Evolutionary conservation across 2,797 vertebrate species (phyloP).

Genomic region (Forpus xanthops): DNA sequence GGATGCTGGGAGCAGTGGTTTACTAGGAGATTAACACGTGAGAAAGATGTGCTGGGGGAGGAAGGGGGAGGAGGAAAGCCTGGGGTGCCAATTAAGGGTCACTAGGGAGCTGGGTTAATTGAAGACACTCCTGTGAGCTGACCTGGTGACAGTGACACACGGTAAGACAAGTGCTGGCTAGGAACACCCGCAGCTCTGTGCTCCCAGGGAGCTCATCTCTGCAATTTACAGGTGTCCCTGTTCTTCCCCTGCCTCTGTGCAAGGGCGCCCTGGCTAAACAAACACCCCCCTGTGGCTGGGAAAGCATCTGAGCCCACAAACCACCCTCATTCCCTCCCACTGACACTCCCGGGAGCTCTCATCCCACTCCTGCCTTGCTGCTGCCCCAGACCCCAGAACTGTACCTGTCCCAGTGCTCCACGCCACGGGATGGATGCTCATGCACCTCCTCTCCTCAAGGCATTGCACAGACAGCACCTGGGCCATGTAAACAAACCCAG

Average conservation of each 20-base stretch:
- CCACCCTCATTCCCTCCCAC: neutral
- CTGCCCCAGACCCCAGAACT: neutral
- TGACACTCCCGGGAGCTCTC: neutral
- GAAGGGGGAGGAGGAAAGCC: neutral
- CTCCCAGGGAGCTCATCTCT: neutral
- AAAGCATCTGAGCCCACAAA: neutral
- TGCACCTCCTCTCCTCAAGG: neutral
- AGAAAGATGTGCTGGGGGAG: neutral
- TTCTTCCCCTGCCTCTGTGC: neutral
- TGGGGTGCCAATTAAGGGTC: constrained; percentile 8
- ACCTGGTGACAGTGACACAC: neutral
- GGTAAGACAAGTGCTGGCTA: neutral
- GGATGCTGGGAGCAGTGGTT: neutral
- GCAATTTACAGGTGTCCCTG: neutral
- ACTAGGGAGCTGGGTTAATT: constrained; percentile 11
- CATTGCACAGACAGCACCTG: neutral
- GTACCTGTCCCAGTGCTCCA: neutral
- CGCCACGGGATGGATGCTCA: neutral
- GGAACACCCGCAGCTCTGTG: neutral
- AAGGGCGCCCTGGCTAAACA: neutral
- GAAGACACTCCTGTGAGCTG: constrained; percentile 31
- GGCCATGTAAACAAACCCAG: neutral
- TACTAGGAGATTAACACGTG: neutral
- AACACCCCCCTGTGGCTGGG: neutral
- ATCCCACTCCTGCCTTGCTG: neutral